These are phyloP conservation scores for Hypsibius dujardini DNA, from an alignment of 1,140 invertebrate species.

Conservation along the genomic window DNA sequence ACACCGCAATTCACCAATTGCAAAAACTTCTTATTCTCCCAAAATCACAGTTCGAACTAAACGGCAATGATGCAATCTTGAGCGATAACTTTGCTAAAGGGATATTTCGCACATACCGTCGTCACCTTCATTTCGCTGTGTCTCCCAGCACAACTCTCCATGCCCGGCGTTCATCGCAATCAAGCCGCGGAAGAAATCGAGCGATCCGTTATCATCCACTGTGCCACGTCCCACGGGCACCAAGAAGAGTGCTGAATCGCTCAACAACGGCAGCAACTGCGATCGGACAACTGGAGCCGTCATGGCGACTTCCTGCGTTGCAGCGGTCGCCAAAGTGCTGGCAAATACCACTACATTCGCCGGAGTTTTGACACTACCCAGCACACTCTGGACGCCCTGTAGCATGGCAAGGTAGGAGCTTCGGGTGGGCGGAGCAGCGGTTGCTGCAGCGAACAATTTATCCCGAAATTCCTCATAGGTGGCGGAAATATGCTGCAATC, in stretches of 20 bases:
- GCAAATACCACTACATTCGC: background rate
- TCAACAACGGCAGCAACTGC: background rate
- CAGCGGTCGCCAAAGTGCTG: too few relatives aligned
- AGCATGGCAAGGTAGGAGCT: background rate
- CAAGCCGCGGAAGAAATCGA: background rate
- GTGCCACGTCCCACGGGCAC: background rate
- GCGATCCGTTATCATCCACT: background rate
- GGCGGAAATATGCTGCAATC: background rate
- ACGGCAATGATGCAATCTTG: too few relatives aligned
- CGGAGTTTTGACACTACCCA: background rate
- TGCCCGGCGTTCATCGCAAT: background rate
- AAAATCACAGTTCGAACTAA: too few relatives aligned
- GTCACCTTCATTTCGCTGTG: too few relatives aligned
- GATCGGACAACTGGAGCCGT: too few relatives aligned
- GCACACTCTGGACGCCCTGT: background rate
- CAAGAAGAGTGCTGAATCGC: background rate
- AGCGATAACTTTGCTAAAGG: too few relatives aligned
- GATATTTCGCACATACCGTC: too few relatives aligned
- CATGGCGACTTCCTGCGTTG: too few relatives aligned
- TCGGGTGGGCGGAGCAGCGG: background rate
- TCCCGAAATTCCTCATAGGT: background rate
- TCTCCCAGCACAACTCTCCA: background rate
- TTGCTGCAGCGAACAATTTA: background rate
- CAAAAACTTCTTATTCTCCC: too few relatives aligned
- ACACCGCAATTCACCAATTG: too few relatives aligned